Evolutionary conservation across 2,888 invertebrate genomes (phyloP).

Genomic region (Drosophila ustulata): DNA sequence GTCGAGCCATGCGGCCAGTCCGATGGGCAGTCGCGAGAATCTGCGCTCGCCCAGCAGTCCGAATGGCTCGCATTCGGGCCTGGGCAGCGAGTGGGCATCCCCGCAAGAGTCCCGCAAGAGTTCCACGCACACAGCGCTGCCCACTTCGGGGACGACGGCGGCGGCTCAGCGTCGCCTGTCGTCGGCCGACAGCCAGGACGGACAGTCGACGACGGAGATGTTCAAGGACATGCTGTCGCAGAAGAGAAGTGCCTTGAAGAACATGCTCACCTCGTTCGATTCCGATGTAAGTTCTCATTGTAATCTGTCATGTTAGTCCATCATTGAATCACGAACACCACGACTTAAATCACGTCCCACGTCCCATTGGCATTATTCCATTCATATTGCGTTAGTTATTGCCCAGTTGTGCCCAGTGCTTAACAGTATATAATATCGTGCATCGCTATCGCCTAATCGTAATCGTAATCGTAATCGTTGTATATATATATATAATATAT

Average conservation of each 20-base stretch:
- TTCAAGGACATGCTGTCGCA: conserved; percentile 97
- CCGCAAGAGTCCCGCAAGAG: conserved; percentile 87
- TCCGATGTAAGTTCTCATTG: conserved; percentile 91
- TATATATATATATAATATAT: conserved; percentile 23
- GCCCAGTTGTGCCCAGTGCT: conserved; percentile 35
- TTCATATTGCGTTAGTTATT: conserved; percentile 8
- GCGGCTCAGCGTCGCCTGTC: conserved; percentile 86
- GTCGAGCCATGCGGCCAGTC: conserved; percentile 85
- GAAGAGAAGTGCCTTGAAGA: conserved; percentile 94
- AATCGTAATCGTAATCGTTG: conserved; percentile 26
- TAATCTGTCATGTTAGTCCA: not conserved
- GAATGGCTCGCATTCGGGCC: conserved; percentile 83
- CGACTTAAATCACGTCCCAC: conserved; percentile 6
- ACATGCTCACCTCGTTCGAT: conserved; percentile 95
- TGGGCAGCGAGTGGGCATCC: conserved; percentile 87
- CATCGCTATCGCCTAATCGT: conserved; percentile 32
- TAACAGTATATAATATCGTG: conserved; percentile 28
- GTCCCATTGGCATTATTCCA: conserved; percentile 9
- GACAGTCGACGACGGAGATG: conserved; percentile 94
- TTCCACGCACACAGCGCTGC: conserved; percentile 81
- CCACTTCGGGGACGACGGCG: conserved; percentile 45
- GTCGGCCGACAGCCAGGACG: conserved; percentile 88
- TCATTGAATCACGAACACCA: conserved; percentile 8
- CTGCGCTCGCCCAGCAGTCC: conserved; percentile 87
- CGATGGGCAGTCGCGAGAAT: conserved; percentile 89